Conservation (phyloP, 1,140 invertebrate genomes). For the Tetramorium alpestre region DNA sequence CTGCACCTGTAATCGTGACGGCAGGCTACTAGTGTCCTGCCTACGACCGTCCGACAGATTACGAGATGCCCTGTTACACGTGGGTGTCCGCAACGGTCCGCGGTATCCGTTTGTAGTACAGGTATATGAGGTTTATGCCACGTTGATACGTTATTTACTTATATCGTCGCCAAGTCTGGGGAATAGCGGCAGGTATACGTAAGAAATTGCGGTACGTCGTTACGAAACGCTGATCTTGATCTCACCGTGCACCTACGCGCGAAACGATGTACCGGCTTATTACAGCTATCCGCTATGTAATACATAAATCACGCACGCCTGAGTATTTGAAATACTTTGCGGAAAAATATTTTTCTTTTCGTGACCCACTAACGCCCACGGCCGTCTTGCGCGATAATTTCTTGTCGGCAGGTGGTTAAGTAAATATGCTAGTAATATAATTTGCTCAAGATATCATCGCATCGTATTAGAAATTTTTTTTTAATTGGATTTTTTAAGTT, state of each 20-base stretch:
- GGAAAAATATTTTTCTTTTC: slow-evolving; percentile 30
- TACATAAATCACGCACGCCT: slow-evolving; percentile 39
- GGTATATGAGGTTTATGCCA: slow-evolving; percentile 36
- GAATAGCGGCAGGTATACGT: slow-evolving; percentile 17
- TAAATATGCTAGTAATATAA: neutral
- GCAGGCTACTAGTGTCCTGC: slow-evolving; percentile 57
- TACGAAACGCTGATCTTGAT: slow-evolving; percentile 58
- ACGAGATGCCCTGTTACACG: slow-evolving; percentile 78
- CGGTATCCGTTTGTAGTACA: slow-evolving; percentile 53
- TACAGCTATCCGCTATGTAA: slow-evolving; percentile 39
- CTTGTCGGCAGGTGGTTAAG: neutral
- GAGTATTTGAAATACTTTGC: slow-evolving; percentile 30
- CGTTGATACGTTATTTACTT: slow-evolving; percentile 56
- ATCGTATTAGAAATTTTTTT: neutral
- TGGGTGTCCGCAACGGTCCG: slow-evolving; percentile 75
- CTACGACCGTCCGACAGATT: slow-evolving; percentile 77
- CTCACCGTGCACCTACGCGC: slow-evolving; percentile 47
- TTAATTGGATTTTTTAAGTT: neutral
- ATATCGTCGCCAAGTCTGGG: slow-evolving; percentile 24
- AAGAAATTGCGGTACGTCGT: slow-evolving; percentile 55
- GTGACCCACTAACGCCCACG: slow-evolving; percentile 39
- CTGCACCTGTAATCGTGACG: slow-evolving; percentile 62
- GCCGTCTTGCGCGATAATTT: slow-evolving; percentile 9
- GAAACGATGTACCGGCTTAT: slow-evolving; percentile 30
- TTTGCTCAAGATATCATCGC: neutral